A percentile compares a stretch with the other conserved stretches of the same genome.
Evolutionary conservation across 2,797 vertebrate species (phyloP).

Genomic region (Euphonia xanthogaster): DNA sequence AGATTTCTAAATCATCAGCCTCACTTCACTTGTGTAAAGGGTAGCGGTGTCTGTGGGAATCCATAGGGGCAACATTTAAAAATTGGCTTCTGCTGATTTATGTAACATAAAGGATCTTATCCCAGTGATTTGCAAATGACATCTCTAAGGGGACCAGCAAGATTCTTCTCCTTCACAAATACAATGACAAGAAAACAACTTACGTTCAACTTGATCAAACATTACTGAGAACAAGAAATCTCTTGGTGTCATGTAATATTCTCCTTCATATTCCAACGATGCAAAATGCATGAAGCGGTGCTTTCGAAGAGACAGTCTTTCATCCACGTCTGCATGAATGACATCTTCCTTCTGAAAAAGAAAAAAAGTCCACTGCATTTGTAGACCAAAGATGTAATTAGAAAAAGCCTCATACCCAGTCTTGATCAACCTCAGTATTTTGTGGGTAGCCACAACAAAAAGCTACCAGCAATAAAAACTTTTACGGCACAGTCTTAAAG

Average conservation of each 20-base stretch:
- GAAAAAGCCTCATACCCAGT: not conserved
- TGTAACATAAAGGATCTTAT: not conserved
- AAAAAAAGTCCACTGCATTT: not conserved
- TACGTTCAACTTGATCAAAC: constrained; percentile 89
- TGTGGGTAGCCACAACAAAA: not conserved
- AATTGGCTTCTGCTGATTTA: not conserved
- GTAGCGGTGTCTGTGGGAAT: not conserved
- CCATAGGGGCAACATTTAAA: not conserved
- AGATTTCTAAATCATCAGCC: not conserved
- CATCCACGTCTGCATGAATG: constrained; percentile 38
- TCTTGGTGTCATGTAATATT: constrained; percentile 94
- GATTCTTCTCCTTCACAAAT: not conserved
- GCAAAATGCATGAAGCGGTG: constrained; percentile 90
- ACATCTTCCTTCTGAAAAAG: constrained; percentile 67
- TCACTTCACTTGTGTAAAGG: not conserved
- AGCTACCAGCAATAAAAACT: not conserved
- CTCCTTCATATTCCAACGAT: constrained; percentile 84
- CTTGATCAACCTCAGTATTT: not conserved
- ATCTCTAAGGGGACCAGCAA: not conserved
- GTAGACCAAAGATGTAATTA: not conserved
- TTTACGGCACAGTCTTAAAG: not conserved
- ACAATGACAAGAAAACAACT: constrained; percentile 60
- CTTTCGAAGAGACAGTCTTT: constrained; percentile 81
- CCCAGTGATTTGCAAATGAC: not conserved
- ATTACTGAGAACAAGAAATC: constrained; percentile 95